phyloP scores from a whole-genome alignment of 2,888 invertebrate genomes.

The Andrena chrysosceles region DNA sequence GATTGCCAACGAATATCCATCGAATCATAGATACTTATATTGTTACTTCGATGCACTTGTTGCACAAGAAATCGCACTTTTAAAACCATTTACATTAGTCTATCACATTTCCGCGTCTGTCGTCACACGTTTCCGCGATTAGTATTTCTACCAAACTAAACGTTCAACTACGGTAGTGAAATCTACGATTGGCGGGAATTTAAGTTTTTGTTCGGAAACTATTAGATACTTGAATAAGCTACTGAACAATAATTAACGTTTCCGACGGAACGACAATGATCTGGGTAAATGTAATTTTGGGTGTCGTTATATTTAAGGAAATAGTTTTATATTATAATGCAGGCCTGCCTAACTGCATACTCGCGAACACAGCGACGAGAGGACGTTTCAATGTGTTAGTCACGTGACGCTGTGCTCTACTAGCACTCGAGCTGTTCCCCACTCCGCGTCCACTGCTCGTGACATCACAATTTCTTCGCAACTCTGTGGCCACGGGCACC shows the following conservation, averaged over 20 bases:
- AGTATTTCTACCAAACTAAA: not conserved
- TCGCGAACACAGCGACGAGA: no score
- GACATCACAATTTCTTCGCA: no score
- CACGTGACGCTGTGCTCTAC: no score
- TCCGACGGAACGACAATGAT: not conserved
- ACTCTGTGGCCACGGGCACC: no score
- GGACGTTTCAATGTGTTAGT: no score
- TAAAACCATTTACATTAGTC: not conserved
- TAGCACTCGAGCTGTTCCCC: no score
- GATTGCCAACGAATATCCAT: conserved; percentile 23
- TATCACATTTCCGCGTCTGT: not conserved
- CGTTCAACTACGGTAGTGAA: not conserved
- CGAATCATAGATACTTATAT: conserved; percentile 19
- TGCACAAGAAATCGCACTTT: not conserved
- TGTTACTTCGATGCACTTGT: conserved; percentile 5
- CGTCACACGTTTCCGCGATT: not conserved
- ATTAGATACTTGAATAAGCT: not conserved
- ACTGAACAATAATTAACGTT: conserved; percentile 20
- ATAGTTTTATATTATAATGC: conserved; percentile 53
- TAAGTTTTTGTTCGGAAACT: not conserved
- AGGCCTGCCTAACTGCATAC: conserved; percentile 4
- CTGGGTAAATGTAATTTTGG: conserved; percentile 23
- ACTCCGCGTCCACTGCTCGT: no score
- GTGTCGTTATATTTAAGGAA: conserved; percentile 35
- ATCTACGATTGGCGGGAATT: conserved; percentile 4